Evolutionary conservation across 1,140 invertebrate species (phyloP), one percentile per base, ranked within the genome.

Genomic region (Drosophila subpulchrella): DNA sequence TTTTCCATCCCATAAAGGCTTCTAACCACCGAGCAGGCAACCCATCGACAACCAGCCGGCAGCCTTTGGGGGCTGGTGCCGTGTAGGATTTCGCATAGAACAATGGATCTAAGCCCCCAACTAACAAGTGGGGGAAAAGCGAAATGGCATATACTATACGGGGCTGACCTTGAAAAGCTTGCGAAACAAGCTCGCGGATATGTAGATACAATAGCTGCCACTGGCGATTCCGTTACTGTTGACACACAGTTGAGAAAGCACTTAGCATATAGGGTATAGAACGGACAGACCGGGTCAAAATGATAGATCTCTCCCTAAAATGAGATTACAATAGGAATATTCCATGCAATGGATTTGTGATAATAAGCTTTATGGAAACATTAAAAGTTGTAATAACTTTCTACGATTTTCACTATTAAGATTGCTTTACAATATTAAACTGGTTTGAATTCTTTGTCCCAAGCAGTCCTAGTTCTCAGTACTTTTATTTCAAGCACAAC

Each of bases 141-240:
- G 71, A 75, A 75, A 75, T 53, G 47, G 44, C 58, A 73, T 76
- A 59, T 76, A 76, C 61, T 75, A 42, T 12, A 48, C 20, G 10
- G 72, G 72, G 55, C 42, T 48, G 73, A 76, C 73, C 73, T 76
- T 76, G 73, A 67, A 75, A 76, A 56, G 73, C 73, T 75, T 75
- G 73, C 72, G 54, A 75, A 75, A 75, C 73, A 75, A 75, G 50
- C 70, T 39, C 30, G 15, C 38, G 59, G 32, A 75, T 67, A 75
- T 32, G 47, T 75, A 59, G 72, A 75, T 50, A 75, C 51, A 75
- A 75, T 58, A 66, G 36, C 54, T 41, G 36, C 30, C 67, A 24
- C 57, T 54, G 41, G 55, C 68, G 58, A 58, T 53, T 66, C 75
- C 60, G 47, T 63, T 63, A 65, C 60, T 75, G 60, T 75, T 76